Base-by-base conservation (phyloP, 2,888 invertebrate species). In the Creontiades dilutus region DNA sequence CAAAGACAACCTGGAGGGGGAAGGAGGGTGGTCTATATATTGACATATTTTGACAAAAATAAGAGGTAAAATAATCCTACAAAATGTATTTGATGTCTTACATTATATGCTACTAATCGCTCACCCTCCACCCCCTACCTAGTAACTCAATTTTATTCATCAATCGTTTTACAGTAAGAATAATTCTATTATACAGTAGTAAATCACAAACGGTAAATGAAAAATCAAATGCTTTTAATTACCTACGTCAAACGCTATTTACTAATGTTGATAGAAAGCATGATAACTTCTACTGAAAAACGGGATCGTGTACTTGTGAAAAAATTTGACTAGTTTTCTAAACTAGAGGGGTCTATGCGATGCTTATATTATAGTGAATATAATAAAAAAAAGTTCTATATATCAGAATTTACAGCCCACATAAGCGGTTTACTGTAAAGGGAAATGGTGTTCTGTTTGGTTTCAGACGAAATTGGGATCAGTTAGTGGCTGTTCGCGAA, bases 271-370 rank as follows among this genome's bases (percentile, higher is more conserved):
- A 23, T 11, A 23, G 19, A 68, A 68, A 68, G 68, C 68, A 68
- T 68, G 52, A 68, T 19, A 5, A 68, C 13, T 19, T 68, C 68
- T 68, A 68, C 68, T 68, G 9, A 68, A 68, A 68, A 68, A 68
- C 12, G 23, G 27, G 68, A 5, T 68, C 9, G 5, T 68, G 27
- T 68, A 68, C 23, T 23, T 68, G 23, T 23, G 68, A 23, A 68
- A 68, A 68, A 68, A 68, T 68, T n/a, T 16, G n/a, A 68, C 68
- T 68, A 68, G 19, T 68, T 68, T 27, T 68, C 68, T 68, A 68
- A 68, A 68, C 68, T 68, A 68, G 68, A 27, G 23, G 68, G 68
- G 68, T 19, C 68, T 23, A 68, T 68, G 68, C 68, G 68, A 68
- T 68, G 68, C 68, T 68, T 57, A 37, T 37, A 37, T 4, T 37